A percentile compares a stretch with the other conserved stretches of the same genome.
Conservation (phyloP, 2,797 vertebrate species). For the Gorsachius magnificus region DNA sequence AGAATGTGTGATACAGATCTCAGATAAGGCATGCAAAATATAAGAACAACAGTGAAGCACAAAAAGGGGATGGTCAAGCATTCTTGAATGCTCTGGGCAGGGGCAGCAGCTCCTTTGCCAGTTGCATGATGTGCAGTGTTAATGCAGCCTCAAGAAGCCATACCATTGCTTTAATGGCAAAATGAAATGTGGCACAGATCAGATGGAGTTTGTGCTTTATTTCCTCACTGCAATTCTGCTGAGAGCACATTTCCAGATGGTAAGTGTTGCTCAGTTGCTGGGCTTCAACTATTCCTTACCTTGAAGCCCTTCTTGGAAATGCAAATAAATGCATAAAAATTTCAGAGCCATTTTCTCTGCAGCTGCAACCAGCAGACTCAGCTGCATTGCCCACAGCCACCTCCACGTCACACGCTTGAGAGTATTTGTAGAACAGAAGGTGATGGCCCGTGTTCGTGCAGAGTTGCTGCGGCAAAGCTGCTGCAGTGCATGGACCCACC, state of each 20-base stretch:
- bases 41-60: not conserved
- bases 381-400: not conserved
- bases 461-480: not conserved
- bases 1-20: not conserved
- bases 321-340: not conserved
- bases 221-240: not conserved
- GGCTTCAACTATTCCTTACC: not conserved
- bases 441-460: accelerated
- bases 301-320: not conserved
- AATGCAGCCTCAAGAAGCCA: not conserved
- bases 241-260: not conserved
- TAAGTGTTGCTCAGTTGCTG: not conserved
- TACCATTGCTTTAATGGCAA: not conserved
- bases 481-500: accelerated
- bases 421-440: not conserved
- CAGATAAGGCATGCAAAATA: not conserved
- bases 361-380: not conserved
- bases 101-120: not conserved
- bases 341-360: not conserved
- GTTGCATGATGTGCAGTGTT: not conserved
- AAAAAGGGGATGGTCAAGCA: not conserved
- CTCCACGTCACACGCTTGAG: accelerated
- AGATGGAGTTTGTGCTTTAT: not conserved
- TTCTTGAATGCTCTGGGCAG: not conserved
- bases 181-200: not conserved